Evolutionary conservation across 2,113 vertebrate genomes (phyloP), one percentile per base, ranked within the genome.

Genomic region (Ptilorrhoa leucosticta): DNA sequence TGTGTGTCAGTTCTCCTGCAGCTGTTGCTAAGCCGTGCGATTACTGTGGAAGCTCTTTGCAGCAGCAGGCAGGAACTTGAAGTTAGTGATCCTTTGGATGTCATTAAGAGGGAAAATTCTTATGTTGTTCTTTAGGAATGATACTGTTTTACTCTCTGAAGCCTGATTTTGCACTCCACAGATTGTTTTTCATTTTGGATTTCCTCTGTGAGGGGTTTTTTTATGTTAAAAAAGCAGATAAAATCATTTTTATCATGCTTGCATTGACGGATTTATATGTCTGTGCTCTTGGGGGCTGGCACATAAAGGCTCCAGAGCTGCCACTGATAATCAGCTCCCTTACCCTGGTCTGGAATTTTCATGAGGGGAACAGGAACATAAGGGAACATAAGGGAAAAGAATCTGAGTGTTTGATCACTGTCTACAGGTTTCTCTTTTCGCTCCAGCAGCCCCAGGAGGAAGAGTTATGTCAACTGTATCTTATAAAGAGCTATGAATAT

Each of bases 61-160:
- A 94, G 84, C 76, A 96, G 95, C 96, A 97, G 87, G 96, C 90
- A 83, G 66, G 81, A 93, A 96, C 96, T 96, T 97, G 96, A 96
- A 94, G 92, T 91, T 76, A 93, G 72, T 48, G 90, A 97, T 96
- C 79, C 92, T 91, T 94, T 92, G 93, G 91, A 97, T 94, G 77
- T 89, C 77, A 93, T 89, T 92, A 94, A 94, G 82, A 77, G 72
- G 66, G 61, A 90, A 91, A 89, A 42, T 18, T 83, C 92, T 83
- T 75, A 87, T 96, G 94, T 88, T 91, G 37, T 90, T 90, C 81
- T 94, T 95, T 58, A 87, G 85, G 71, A 96, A 94, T 87, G 91
- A 93, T 89, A 87, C 69, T 90, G 56, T 58, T 91, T 92, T 96
- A 71, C 85, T 94, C 83, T 96, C 82, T 82, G 87, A 82, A 96